Evolutionary conservation across 1,140 invertebrate genomes (phyloP), one percentile per base, ranked within the genome.

Genomic region (Drosophila bocki): DNA sequence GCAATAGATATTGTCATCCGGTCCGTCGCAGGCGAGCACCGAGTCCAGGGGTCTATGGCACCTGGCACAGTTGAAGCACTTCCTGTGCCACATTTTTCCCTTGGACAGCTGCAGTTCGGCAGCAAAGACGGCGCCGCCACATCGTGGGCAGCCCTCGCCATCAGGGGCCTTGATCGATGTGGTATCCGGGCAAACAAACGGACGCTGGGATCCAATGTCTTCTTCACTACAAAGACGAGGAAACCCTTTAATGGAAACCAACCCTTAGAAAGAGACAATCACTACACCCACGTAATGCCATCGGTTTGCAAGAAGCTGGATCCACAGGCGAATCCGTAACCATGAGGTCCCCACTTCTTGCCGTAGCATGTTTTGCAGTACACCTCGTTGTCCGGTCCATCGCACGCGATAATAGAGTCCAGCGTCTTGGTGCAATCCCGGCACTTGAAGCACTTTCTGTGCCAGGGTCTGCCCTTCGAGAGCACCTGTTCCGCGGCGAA

Each of bases 391-490:
- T 98, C 97, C 37, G 97, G 97, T 33, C 97, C 97, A 91, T 98
- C 97, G 91, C 97, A 97, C 71, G 97, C 98, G 75, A 97, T 97
- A 86, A 98, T 98, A 13, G 98, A 99, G 92, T 99, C 98, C 54
- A 99, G 94, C 11, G 96, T 97, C 88, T 98, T 98, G 67, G 96
- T 96, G 93, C 98, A 99, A 81, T 97, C 97, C 92, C 95, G 96
- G 93, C 98, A 99, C 93, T 99, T 99, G 95, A 98, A 99, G 94
- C 98, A 99, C 93, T 99, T 99, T 94, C 98, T 95, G 94, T 97
- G 98, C 98, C 98, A 99, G 93, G 98, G 97, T 91, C 97, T 95
- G 56, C 96, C 95, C 92, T 97, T 97, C 29, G 97, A 97, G 8
- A 98, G 94, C 35, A 98, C 97, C 93, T 97, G 96, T 92, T 98